Conservation (phyloP, 2,888 invertebrate species). For the Portevinia maculata region DNA sequence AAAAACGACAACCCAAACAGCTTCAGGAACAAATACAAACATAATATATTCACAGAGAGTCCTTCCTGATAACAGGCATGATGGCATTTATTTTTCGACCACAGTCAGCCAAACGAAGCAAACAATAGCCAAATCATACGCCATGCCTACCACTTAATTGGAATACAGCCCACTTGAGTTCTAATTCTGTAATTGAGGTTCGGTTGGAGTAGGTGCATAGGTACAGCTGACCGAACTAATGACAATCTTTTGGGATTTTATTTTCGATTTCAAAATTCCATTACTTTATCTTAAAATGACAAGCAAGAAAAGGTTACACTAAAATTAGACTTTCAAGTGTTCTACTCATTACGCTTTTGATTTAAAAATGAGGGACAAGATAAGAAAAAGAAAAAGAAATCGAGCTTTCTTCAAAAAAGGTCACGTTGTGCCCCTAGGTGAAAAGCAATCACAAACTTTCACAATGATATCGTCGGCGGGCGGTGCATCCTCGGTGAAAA, state of each 20-base stretch:
- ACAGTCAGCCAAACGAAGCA: neutral
- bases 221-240: constrained; percentile 11
- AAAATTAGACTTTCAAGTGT: constrained; percentile 30
- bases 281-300: neutral
- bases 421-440: constrained; percentile 44
- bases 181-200: constrained; percentile 33
- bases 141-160: constrained; percentile 28
- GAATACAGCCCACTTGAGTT: constrained; percentile 29
- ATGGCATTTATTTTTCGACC: constrained; percentile 27
- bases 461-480: constrained; percentile 25
- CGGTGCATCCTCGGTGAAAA: neutral
- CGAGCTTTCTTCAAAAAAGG: constrained; percentile 19
- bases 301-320: neutral
- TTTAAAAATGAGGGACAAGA: neutral
- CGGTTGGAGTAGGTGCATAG: neutral
- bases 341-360: constrained; percentile 4
- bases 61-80: neutral
- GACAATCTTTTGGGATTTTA: constrained; percentile 13
- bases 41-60: neutral
- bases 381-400: neutral
- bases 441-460: constrained; percentile 49
- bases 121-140: constrained; percentile 34
- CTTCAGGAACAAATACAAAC: neutral
- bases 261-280: neutral
- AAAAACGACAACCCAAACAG: neutral